Evolutionary conservation across 2,888 invertebrate species (phyloP).

Genomic region (Leucoma salicis): DNA sequence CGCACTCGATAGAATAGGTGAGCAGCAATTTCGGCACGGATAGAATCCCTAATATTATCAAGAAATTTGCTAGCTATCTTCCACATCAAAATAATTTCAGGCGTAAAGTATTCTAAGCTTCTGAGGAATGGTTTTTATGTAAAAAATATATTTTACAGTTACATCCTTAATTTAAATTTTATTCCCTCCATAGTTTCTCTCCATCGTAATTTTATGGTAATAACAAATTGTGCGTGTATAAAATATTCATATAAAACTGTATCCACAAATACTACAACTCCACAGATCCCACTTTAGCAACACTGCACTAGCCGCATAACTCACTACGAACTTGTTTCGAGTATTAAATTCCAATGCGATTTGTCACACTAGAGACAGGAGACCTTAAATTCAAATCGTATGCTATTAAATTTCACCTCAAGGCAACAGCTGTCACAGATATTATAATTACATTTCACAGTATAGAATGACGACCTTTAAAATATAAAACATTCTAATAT

Average conservation of each 20-base stretch:
- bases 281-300: constrained; percentile 3
- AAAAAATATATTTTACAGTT: too few relatives aligned
- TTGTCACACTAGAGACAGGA: constrained; percentile 37
- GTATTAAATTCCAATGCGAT: constrained; percentile 37
- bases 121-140: too few relatives aligned
- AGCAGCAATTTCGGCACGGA: too few relatives aligned
- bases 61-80: too few relatives aligned
- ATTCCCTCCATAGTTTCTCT: neutral
- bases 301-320: constrained; percentile 2
- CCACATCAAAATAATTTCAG: too few relatives aligned
- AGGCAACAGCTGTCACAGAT: constrained; percentile 50
- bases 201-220: neutral
- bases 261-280: neutral
- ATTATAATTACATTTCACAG: constrained; percentile 46
- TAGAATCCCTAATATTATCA: too few relatives aligned
- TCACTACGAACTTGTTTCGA: constrained; percentile 12
- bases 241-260: neutral
- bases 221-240: neutral
- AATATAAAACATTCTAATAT: constrained; percentile 29
- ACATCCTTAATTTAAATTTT: too few relatives aligned
- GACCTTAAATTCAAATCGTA: constrained; percentile 41
- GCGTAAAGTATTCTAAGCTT: too few relatives aligned
- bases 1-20: too few relatives aligned
- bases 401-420: constrained; percentile 43
- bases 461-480: constrained; percentile 29